phyloP scores from a whole-genome alignment of 23 tunicate genomes.

The Clavelina lepadiformis region DNA sequence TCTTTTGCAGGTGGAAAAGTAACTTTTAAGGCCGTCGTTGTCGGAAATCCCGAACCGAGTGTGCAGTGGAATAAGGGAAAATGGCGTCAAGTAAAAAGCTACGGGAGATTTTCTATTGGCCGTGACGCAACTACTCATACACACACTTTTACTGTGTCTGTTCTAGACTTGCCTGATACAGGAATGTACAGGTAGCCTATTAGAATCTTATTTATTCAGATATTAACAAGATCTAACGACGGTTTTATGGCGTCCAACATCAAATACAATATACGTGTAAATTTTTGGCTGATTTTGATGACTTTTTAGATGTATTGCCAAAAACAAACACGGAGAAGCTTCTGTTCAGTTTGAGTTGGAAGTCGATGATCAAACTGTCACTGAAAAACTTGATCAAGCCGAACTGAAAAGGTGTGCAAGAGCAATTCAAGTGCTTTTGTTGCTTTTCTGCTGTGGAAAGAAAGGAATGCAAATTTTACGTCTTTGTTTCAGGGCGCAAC shows the following conservation, averaged over 20 bases:
- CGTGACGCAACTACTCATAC: slow-evolving; percentile 29
- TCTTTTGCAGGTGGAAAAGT: slow-evolving; percentile 15
- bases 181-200: slow-evolving; percentile 64
- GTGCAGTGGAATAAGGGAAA: slow-evolving; percentile 95
- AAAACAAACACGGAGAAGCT: slow-evolving; percentile 79
- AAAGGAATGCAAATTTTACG: background rate
- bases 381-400: slow-evolving; percentile 67
- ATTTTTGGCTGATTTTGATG: background rate
- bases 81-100: slow-evolving; percentile 79
- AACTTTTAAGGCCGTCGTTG: slow-evolving; percentile 62
- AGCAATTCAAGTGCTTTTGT: background rate
- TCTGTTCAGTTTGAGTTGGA: slow-evolving; percentile 67
- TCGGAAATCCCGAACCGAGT: slow-evolving; percentile 71
- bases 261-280: background rate
- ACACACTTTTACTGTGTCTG: slow-evolving; percentile 49
- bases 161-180: slow-evolving; percentile 79
- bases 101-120: slow-evolving; percentile 64
- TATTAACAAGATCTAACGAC: background rate
- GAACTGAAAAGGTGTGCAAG: slow-evolving; percentile 85
- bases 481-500: slow-evolving; percentile 32
- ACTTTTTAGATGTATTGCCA: slow-evolving; percentile 71
- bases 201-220: background rate
- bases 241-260: too few relatives aligned
- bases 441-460: background rate
- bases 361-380: slow-evolving; percentile 48